phyloP scores from a whole-genome alignment of 2,888 invertebrate genomes.

The Phanerotoma sp. region DNA sequence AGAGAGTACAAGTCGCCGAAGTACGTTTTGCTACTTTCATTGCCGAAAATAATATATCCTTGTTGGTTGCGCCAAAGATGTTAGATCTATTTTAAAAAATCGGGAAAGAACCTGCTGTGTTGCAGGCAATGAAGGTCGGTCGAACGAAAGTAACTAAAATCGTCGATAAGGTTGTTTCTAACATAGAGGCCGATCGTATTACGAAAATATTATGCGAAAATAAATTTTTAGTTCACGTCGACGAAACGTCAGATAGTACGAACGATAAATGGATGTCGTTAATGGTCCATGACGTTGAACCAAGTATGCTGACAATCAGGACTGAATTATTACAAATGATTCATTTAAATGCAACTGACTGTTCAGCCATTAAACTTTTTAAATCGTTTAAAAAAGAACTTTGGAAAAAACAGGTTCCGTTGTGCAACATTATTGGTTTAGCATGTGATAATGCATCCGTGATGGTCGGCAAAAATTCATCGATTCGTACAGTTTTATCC shows the following conservation, averaged over 20 bases:
- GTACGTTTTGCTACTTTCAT: too few relatives aligned
- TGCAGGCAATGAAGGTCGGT: too few relatives aligned
- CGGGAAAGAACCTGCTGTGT: too few relatives aligned
- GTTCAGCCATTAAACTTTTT: slow-evolving; percentile 21
- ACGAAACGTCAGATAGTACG: slow-evolving; percentile 24
- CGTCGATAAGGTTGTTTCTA: slow-evolving; percentile 16
- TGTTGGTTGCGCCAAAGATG: neutral
- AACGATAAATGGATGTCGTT: too few relatives aligned
- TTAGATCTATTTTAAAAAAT: slow-evolving; percentile 6
- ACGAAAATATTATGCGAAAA: slow-evolving; percentile 9
- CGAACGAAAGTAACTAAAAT: too few relatives aligned
- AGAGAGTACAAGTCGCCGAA: too few relatives aligned
- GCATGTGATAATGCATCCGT: too few relatives aligned
- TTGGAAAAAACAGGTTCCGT: slow-evolving; percentile 21
- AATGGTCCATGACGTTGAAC: slow-evolving; percentile 23
- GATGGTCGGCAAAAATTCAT: too few relatives aligned
- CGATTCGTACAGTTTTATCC: slow-evolving; percentile 24
- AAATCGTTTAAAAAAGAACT: slow-evolving; percentile 21
- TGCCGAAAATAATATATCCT: neutral
- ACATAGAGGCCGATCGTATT: slow-evolving; percentile 9
- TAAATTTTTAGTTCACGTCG: slow-evolving; percentile 23
- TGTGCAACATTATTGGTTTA: too few relatives aligned
- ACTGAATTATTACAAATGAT: too few relatives aligned
- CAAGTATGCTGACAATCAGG: slow-evolving; percentile 16
- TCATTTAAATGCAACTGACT: slow-evolving; percentile 28